A percentile compares a stretch with the other conserved stretches of the same genome.
These are phyloP conservation scores for Candidula unifasciata DNA, from an alignment of 2,888 invertebrate species.

Conservation along the genomic window DNA sequence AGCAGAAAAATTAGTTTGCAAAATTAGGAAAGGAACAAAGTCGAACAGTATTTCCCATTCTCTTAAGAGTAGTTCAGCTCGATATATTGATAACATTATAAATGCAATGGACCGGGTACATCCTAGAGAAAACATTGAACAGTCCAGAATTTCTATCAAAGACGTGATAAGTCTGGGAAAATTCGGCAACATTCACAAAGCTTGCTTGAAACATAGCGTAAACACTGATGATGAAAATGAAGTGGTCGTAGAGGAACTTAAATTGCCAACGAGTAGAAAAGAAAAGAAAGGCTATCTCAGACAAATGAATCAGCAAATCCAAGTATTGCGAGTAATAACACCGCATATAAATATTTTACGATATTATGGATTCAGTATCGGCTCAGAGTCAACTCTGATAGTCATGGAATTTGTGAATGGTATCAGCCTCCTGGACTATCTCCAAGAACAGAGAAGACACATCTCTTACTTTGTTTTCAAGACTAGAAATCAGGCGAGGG, in stretches of 20 bases:
- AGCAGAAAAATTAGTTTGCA: not conserved
- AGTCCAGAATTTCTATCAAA: not conserved
- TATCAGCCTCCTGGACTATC: not conserved
- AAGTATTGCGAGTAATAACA: not conserved
- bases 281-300: not conserved
- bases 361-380: not conserved
- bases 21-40: no score
- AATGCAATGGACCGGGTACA: not conserved
- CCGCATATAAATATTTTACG: not conserved
- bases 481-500: not conserved
- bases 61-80: not conserved
- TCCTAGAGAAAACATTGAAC: not conserved
- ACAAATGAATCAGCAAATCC: conserved; percentile 1
- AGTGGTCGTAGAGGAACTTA: not conserved
- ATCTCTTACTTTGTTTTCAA: not conserved
- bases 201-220: not conserved
- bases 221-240: not conserved
- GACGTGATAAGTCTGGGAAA: not conserved
- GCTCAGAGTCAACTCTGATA: not conserved
- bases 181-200: not conserved
- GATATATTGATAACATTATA: not conserved
- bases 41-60: no score
- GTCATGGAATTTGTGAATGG: not conserved
- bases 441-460: not conserved
- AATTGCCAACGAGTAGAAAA: not conserved